Conservation (phyloP, 2,113 vertebrate species). For the Chroicocephalus ridibundus region DNA sequence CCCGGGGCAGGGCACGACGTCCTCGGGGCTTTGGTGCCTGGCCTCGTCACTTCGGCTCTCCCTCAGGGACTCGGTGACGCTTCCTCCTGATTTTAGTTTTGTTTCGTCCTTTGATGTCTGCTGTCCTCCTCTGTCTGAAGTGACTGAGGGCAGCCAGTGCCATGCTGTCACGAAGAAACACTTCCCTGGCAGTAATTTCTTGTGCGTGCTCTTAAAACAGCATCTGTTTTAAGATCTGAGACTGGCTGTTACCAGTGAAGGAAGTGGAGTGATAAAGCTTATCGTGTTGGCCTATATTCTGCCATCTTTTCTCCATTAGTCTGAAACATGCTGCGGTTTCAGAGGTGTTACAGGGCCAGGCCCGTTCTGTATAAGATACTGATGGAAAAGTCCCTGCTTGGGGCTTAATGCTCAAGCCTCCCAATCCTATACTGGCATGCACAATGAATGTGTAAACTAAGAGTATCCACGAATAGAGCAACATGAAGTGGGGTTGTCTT, state of each 20-base stretch:
- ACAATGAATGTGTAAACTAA: rapidly evolving
- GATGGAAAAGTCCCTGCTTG: not conserved
- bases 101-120: rapidly evolving
- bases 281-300: not conserved
- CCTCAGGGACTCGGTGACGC: not conserved
- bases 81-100: no score
- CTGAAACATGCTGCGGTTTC: not conserved
- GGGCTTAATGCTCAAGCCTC: rapidly evolving
- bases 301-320: not conserved
- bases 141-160: not conserved
- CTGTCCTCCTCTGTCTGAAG: rapidly evolving
- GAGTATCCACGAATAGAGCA: not conserved
- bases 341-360: not conserved
- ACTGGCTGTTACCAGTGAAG: not conserved
- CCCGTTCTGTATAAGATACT: not conserved
- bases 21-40: not conserved
- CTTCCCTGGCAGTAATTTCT: not conserved
- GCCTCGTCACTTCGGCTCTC: rapidly evolving
- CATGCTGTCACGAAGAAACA: rapidly evolving
- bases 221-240: not conserved
- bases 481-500: not conserved
- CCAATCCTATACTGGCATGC: rapidly evolving
- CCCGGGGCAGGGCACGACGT: rapidly evolving
- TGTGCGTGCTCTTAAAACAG: not conserved
- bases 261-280: not conserved